phyloP scores from a whole-genome alignment of 1,140 invertebrate species.

The Drosophila funebris region DNA sequence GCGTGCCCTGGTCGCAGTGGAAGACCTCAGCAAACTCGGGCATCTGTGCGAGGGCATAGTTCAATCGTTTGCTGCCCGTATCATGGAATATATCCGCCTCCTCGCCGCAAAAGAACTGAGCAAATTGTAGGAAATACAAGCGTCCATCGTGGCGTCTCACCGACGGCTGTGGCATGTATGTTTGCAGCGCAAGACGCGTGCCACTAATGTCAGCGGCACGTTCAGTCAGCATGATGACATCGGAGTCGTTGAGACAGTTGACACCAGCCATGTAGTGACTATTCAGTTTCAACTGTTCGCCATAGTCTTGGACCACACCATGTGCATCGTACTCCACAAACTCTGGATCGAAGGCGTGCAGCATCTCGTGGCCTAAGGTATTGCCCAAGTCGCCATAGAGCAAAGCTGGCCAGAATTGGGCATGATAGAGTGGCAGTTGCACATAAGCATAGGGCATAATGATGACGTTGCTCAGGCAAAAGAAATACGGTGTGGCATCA shows the following conservation, averaged over 20 bases:
- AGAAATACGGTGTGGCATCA: slow-evolving; percentile 74
- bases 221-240: slow-evolving; percentile 48
- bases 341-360: slow-evolving; percentile 68
- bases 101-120: slow-evolving; percentile 76
- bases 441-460: slow-evolving; percentile 74
- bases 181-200: slow-evolving; percentile 61
- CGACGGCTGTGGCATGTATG: slow-evolving; percentile 43
- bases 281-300: slow-evolving; percentile 49
- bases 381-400: slow-evolving; percentile 73
- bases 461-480: slow-evolving; percentile 67
- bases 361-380: slow-evolving; percentile 72
- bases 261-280: slow-evolving; percentile 29
- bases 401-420: slow-evolving; percentile 58
- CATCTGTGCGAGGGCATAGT: slow-evolving; percentile 93
- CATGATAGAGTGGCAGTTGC: slow-evolving; percentile 64
- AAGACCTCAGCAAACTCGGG: slow-evolving; percentile 91
- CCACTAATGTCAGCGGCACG: slow-evolving; percentile 70
- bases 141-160: slow-evolving; percentile 29
- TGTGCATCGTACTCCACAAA: slow-evolving; percentile 62
- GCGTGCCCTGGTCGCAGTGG: slow-evolving; percentile 87
- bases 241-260: slow-evolving; percentile 51
- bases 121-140: slow-evolving; percentile 73
- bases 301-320: slow-evolving; percentile 54
- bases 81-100: slow-evolving; percentile 89
- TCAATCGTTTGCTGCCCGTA: slow-evolving; percentile 90